These are phyloP conservation scores for Frieseomelitta varia DNA, from an alignment of 1,140 invertebrate species.

Conservation along the genomic window DNA sequence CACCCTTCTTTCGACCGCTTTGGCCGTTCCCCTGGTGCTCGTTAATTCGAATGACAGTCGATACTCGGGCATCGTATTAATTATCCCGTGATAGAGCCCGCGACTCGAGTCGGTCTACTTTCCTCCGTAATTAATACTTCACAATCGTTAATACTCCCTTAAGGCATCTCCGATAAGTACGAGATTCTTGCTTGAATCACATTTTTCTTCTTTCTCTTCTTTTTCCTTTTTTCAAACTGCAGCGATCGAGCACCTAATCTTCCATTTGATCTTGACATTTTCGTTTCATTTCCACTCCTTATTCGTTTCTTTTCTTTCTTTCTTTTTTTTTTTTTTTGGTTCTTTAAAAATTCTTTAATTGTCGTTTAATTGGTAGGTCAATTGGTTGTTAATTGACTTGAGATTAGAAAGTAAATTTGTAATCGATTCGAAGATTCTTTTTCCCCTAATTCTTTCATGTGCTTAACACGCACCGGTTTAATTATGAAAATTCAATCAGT, in stretches of 20 bases:
- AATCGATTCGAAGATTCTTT: too few species aligned
- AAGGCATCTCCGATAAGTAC: not conserved
- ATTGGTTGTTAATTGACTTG: not conserved
- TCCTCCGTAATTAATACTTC: constrained; percentile 35
- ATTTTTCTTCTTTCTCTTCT: not conserved
- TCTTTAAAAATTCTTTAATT: not conserved
- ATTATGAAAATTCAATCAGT: too few species aligned
- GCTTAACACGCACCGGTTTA: too few species aligned
- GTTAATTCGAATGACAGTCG: constrained; percentile 42
- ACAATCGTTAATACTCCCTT: too few species aligned
- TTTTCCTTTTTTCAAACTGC: too few species aligned
- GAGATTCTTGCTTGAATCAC: not conserved
- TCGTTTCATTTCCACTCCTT: not conserved
- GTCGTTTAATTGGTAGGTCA: not conserved
- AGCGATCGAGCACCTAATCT: not conserved
- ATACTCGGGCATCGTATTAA: constrained; percentile 45
- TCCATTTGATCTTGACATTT: not conserved
- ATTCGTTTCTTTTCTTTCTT: too few species aligned
- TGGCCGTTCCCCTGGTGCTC: constrained; percentile 21
- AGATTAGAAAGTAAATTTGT: too few species aligned
- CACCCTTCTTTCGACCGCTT: constrained; percentile 33
- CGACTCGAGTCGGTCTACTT: constrained; percentile 23
- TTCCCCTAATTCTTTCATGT: too few species aligned
- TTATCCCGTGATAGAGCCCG: constrained; percentile 31
- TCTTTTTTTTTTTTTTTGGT: not conserved